Evolutionary conservation across 2,888 invertebrate genomes (phyloP).

Genomic region (Hipparchia sbordonii): DNA sequence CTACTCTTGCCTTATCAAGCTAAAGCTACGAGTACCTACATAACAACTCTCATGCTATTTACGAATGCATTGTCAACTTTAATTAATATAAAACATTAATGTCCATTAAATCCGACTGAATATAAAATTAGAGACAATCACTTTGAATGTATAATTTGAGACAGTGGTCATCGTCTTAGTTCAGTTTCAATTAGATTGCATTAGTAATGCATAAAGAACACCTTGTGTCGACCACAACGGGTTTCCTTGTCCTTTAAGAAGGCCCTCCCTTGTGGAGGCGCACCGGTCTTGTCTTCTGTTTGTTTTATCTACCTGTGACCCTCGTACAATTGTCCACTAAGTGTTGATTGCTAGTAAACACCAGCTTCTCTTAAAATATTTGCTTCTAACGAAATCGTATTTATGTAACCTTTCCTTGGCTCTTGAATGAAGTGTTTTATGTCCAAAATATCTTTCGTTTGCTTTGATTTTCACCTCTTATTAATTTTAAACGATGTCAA

Average conservation of each 20-base stretch:
- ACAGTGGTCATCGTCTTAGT: slow-evolving; percentile 64
- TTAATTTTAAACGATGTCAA: neutral
- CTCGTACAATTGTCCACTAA: slow-evolving; percentile 76
- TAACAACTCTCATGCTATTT: neutral
- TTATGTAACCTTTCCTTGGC: slow-evolving; percentile 13
- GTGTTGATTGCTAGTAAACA: slow-evolving; percentile 81
- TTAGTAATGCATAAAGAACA: slow-evolving; percentile 79
- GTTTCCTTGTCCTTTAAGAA: slow-evolving; percentile 73
- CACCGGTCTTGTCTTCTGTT: slow-evolving; percentile 71
- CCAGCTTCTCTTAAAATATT: slow-evolving; percentile 64
- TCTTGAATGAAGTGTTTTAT: neutral
- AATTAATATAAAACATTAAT: slow-evolving; percentile 32
- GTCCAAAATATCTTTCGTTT: neutral
- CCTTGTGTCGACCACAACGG: slow-evolving; percentile 63
- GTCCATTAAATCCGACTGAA: slow-evolving; percentile 44
- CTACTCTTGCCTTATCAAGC: no score
- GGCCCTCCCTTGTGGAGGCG: slow-evolving; percentile 66
- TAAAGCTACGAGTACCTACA: no score
- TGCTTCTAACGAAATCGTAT: slow-evolving; percentile 49
- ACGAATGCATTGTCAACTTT: neutral
- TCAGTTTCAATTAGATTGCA: slow-evolving; percentile 75
- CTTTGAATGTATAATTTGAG: slow-evolving; percentile 61
- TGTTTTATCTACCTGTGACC: slow-evolving; percentile 77
- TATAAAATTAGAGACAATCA: slow-evolving; percentile 53
- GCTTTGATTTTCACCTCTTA: neutral